Base-by-base conservation (phyloP, 2,113 vertebrate genomes). In the Lipotes vexillifer region DNA sequence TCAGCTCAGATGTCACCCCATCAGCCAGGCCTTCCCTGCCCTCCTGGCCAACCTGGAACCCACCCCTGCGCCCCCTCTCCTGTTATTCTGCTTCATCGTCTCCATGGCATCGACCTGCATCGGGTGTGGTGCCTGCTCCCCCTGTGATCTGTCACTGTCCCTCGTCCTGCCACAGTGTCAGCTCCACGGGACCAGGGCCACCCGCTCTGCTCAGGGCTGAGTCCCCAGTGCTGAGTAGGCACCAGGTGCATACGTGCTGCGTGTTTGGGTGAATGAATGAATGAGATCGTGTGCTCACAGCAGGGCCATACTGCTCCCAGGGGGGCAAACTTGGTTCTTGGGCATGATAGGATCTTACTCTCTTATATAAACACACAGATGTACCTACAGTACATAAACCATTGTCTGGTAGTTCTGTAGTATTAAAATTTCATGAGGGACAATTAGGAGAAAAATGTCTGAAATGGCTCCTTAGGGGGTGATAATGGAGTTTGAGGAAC, bases 21-120 rank as follows among this genome's bases (percentile, higher is more conserved):
- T 31, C 63, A 65, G 63, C 63, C 63, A 31, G 61, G 78, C n/a
- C 69, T 21, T 29, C 49, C 15, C 8, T 18, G 44, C 8, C 20
- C 9, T 1, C 55, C 8, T 17, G 41, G 41, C 21, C 31, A 23
- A 11, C 4, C 38, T 69, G 52, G 38, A 36, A n/a, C 25, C 78
- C 52, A 31, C 6, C 2, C 38, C 6, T 12, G 6, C 0, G 0
- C 1, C 14, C 3, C 18, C 8, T 52, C 12, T 33, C n/a, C 41
- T 31, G 1, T 21, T 46, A 46, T 23, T 59, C 13, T 18, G 31
- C 31, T 25, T 17, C 15, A 11, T 6, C 6, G 63, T 65, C 29
- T 65, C 29, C 63, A 65, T 6, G 27, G 13, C 13, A 15, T 31
- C 29, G 13, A 27, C 63, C 63, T 65, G 5, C 29, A 31, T 15